Conservation (phyloP, 1,140 invertebrate species). For the Drosophila takahashii region DNA sequence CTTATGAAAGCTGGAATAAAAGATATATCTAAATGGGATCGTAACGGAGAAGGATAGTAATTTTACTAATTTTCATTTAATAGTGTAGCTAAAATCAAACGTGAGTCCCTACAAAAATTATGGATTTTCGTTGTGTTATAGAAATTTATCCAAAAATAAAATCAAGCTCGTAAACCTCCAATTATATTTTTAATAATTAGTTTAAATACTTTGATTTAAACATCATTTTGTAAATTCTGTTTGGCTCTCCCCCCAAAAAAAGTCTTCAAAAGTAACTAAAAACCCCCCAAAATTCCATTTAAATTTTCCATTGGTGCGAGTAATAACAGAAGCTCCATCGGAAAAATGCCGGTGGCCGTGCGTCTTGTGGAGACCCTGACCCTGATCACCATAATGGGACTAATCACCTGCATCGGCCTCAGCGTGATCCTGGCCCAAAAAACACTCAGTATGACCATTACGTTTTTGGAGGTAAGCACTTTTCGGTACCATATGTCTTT, state of each 20-base stretch:
- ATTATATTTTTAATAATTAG: neutral
- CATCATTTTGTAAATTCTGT: neutral
- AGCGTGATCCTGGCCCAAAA: slow-evolving; percentile 55
- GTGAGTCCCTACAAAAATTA: neutral
- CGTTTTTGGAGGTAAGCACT: slow-evolving; percentile 50
- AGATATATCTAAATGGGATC: slow-evolving; percentile 30
- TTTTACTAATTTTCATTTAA: neutral
- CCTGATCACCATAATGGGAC: slow-evolving; percentile 59
- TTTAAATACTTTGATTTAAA: neutral
- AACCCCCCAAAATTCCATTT: neutral
- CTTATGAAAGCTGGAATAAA: slow-evolving; percentile 11
- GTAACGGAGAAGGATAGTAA: neutral
- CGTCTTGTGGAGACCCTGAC: slow-evolving; percentile 57
- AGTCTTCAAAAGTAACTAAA: slow-evolving; percentile 12
- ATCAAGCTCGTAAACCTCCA: too few species aligned
- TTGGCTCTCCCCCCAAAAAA: neutral
- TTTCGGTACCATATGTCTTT: rapidly evolving
- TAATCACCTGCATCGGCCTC: slow-evolving; percentile 60
- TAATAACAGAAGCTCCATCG: neutral
- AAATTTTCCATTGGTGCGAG: too few species aligned
- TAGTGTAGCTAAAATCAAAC: neutral
- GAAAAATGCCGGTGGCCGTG: slow-evolving; percentile 60
- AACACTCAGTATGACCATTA: slow-evolving; percentile 27
- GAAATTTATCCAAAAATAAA: too few species aligned
- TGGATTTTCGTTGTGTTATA: neutral